Base-by-base conservation (phyloP, 2,113 vertebrate genomes). In the Cinclus mexicanus region DNA sequence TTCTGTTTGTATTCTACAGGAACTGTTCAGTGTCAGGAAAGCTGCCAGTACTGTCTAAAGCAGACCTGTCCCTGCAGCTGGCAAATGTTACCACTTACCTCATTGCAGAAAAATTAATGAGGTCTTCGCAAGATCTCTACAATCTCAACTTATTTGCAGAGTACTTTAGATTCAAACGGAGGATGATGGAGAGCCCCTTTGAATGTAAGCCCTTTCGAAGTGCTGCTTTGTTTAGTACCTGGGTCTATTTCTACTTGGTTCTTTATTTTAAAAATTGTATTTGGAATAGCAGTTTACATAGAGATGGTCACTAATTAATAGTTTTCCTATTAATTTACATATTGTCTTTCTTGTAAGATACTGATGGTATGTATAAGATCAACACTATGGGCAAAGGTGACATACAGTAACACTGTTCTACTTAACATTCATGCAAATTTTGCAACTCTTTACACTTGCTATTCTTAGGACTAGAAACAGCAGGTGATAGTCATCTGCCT, bases 141-240 rank as follows among this genome's bases (percentile, higher is more conserved):
- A 72, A 93, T 41, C 42, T 97, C 90, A 98, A 96, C 47, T 74
- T 98, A 19, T 84, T 96, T 10, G 98, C 98, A 0, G 98, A 98
- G 92, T 97, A 98, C 47, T 98, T 98, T 4, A 91, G 96, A 70
- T 95, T 98, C 55, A 98, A 98, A 83, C 95, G 88, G 87, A 97
- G 80, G 94, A 96, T 99, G 82, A 98, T 98, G 98, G 98, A 98
- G 81, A 98, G 98, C 80, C 98, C 98, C 5, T 98, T 98, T 75
- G 97, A 96, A 83, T 41, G 98, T 98, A 95, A 98, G 97, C 82
- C 83, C 49, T 64, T 61, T 63, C 53, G 39, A 23, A 79, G 33
- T 46, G 46, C 35, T 85, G 41, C 42, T 84, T 87, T 60, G 16
- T 7, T 89, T 52, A 81, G 16, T 59, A 33, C 23, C 44, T 56